These are phyloP conservation scores for Tetranychus piercei DNA, from an alignment of 2,888 invertebrate genomes.

Conservation along the genomic window DNA sequence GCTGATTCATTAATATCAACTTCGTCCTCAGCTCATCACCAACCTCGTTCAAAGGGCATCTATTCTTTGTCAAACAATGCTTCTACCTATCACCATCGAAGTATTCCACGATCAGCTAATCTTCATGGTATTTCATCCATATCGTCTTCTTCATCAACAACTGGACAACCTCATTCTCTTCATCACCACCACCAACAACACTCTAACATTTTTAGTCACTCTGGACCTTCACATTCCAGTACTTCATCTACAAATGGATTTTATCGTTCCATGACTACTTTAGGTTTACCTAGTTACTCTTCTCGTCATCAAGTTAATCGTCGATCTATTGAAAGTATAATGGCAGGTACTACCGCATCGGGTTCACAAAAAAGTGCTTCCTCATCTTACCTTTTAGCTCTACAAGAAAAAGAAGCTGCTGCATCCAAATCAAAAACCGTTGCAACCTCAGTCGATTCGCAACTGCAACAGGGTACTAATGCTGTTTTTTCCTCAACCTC, in stretches of 20 bases:
- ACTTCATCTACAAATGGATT: constrained; percentile 23
- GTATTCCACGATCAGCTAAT: constrained; percentile 14
- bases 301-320: constrained; percentile 19
- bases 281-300: constrained; percentile 25
- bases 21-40: background rate
- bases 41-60: background rate
- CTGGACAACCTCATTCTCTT: background rate
- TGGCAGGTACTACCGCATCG: constrained; percentile 12
- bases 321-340: constrained; percentile 20
- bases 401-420: constrained; percentile 21
- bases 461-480: constrained; percentile 15
- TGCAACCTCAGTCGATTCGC: constrained; percentile 20
- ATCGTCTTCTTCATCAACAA: background rate
- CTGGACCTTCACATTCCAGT: background rate
- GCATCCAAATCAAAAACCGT: constrained; percentile 17
- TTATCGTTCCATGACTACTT: constrained; percentile 28
- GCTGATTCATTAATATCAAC: background rate
- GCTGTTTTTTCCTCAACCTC: constrained; percentile 18
- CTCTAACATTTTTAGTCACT: constrained; percentile 11
- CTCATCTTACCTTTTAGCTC: constrained; percentile 19
- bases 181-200: constrained; percentile 9
- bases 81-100: constrained; percentile 16
- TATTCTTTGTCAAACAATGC: constrained; percentile 11
- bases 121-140: constrained; percentile 18
- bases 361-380: constrained; percentile 23